Evolutionary conservation across 64 coral and sea anemone species (phyloP), one percentile per base, ranked within the genome.

Genomic region (Stichodactyla mertensii): DNA sequence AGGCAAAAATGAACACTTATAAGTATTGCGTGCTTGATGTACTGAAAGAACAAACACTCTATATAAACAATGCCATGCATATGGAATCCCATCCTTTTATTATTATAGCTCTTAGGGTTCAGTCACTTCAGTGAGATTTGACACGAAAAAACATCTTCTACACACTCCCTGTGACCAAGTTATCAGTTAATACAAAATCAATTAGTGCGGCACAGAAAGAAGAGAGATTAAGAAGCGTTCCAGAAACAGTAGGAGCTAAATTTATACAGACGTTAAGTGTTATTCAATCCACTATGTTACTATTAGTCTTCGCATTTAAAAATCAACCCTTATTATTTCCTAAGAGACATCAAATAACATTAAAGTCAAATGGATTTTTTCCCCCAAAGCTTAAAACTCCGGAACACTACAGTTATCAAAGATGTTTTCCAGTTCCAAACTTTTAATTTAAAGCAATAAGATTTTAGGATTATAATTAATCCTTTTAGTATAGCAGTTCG

Each of bases 111-210:
- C 64, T 69, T 66, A n/a, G 19, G 23, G 8, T 27, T 74, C 26
- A 5, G n/a, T 31, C 69, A 10, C 24, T 74, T 31, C 69, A 8
- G 24, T 31, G n/a, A 31, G 2, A 74, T 74, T 0, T 4, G 69
- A 74, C 8, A 27, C 12, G 12, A 74, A 23, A 74, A 31, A 23
- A 74, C 69, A 74, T 23, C 26, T 66, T 66, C 36, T 66, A 66
- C 62, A 66, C 69, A 31, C 22, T n/a, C 27, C 10, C 69, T 27
- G 27, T 27, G 24, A 26, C 23, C 10, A 74, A 74, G 69, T 74
- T 74, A 74, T 74, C 69, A 74, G 20, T 1, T 74, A 74, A 74
- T 74, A n/a, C 12, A 74, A 74, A 74, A 23, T 74, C 69, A 74
- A 74, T 74, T 74, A 74, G 69, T 27, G 24, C 22, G 26, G 69